Percentiles rank a stretch among this genome's conserved stretches.
Conservation (phyloP, 1,140 invertebrate species). For the Asbolus verrucosus region DNA sequence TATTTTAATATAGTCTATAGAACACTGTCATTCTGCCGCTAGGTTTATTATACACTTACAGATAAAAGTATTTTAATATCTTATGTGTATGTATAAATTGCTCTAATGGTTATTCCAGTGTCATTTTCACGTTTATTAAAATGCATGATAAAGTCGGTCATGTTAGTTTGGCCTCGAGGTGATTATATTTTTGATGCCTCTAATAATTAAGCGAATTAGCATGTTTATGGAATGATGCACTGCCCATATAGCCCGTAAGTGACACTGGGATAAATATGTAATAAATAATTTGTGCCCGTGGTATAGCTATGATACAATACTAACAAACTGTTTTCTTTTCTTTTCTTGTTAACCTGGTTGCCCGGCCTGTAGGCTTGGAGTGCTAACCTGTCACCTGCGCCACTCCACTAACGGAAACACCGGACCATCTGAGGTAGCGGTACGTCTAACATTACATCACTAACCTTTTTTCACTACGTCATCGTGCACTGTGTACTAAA, state of each 20-base stretch:
- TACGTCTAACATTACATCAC: constrained; percentile 58
- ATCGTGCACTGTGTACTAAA: constrained; percentile 51
- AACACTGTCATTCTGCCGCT: constrained; percentile 51
- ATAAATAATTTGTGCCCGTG: constrained; percentile 52
- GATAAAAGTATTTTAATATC: constrained; percentile 43
- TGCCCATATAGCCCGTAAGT: constrained; percentile 40
- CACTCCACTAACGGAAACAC: constrained; percentile 56
- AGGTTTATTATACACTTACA: constrained; percentile 47
- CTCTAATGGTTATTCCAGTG: constrained; percentile 39
- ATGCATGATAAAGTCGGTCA: constrained; percentile 2
- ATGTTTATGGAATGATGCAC: constrained; percentile 27
- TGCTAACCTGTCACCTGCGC: constrained; percentile 56
- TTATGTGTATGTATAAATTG: constrained; percentile 49
- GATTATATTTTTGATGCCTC: constrained; percentile 3
- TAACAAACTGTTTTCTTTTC: constrained; percentile 74
- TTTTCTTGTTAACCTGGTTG: constrained; percentile 65
- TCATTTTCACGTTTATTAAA: constrained; percentile 46
- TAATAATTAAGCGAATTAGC: constrained; percentile 9
- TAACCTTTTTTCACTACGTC: constrained; percentile 50
- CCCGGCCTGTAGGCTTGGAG: constrained; percentile 57
- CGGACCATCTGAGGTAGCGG: constrained; percentile 57
- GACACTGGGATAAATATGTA: constrained; percentile 43
- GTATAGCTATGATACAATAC: constrained; percentile 63
- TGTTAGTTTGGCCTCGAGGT: too few relatives aligned
- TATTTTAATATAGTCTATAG: constrained; percentile 53